Evolutionary conservation across 1,140 invertebrate species (phyloP), one percentile per base, ranked within the genome.

Genomic region (Trissolcus basalis): DNA sequence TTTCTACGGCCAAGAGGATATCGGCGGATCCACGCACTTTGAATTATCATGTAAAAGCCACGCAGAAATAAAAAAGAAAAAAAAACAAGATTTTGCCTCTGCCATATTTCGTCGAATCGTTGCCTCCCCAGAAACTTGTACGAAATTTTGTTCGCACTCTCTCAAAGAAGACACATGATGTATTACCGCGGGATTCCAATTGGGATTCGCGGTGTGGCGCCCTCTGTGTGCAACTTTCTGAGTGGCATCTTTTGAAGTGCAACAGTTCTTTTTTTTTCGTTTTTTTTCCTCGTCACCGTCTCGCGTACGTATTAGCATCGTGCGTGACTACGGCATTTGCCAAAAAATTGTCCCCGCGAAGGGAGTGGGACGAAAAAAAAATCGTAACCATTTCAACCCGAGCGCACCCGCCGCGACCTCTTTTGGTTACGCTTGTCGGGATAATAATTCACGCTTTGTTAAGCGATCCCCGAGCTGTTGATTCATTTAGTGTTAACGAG

Each of bases 201-300:
- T 67, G 56, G 33, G 33, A 74, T 68, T 68, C 72, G 54, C 19
- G 45, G 58, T 61, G 58, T 61, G 19, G 49, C 55, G 47, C 45
- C 33, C 14, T 11, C 32, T 13, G 33, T 11, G 33, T 1, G 33
- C 35, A 67, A 73, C 60, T 73, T 67, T 75, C 53, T 58, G 71
- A 75, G 71, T 75, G 58, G 71, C 71, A 56, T 75, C 71, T 75
- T 68, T 68, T 75, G 53, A 68, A 75, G 55, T 56, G 32, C 13
- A 39, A 55, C 16, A 61, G 16, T 54, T 67, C 55, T 45, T 74
- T 51, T 61, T 74, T 61, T 33, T 19, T 27, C 19, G 1, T 27
- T 27, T 27, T 27, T 27, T 27, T 27, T 27, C 19, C 19, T 27
- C 6, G 19, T 27, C 19, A 6, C 35, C 61, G 63, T 73, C 70